Base-by-base conservation (phyloP, 2,888 invertebrate species). In the Priocnemis perturbator region DNA sequence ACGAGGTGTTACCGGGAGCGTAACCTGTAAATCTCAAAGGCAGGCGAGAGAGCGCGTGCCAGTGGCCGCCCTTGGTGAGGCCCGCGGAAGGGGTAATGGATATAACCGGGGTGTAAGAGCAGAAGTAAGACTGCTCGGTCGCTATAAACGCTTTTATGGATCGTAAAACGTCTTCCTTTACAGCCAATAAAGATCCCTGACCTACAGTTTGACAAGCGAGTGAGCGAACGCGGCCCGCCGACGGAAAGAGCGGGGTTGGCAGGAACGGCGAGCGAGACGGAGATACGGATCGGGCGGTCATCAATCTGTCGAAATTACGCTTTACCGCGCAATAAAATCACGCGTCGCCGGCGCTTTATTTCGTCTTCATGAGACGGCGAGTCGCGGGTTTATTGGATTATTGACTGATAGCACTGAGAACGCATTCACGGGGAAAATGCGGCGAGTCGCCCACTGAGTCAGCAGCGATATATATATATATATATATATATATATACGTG, bases 1-100 rank as follows among this genome's bases (percentile, higher is more conserved):
- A 89, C 89, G 89, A 89, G 89, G 88, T 88, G 89, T 89, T 89
- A 88, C 88, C 87, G 85, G 85, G 85, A 88, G 88, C 86, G 86
- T 85, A 89, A 89, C 89, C 89, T 88, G 89, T 89, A 88, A 89
- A 89, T 89, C 89, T 88, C 85, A 78, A 86, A 82, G 76, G 74
- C 71, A 78, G 83, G 81, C 82, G 79, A 81, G 83, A 81, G 71
- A 67, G 75, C 87, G 88, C 88, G 88, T 88, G 88, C 87, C 89
- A 83, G 86, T 87, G 87, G 87, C 88, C 86, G 88, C 88, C 87
- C 87, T 89, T 87, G 87, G 75, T 73, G 75, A 75, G 76, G 70
- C 69, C 37, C 65, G 59, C 71, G 74, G 83, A 79, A 84, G 78
- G 79, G 79, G 84, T 79, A 81, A 78, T 78, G 77, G 79, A 76